Conservation (phyloP, 2,113 vertebrate genomes). For the Nyctibius bracteatus region DNA sequence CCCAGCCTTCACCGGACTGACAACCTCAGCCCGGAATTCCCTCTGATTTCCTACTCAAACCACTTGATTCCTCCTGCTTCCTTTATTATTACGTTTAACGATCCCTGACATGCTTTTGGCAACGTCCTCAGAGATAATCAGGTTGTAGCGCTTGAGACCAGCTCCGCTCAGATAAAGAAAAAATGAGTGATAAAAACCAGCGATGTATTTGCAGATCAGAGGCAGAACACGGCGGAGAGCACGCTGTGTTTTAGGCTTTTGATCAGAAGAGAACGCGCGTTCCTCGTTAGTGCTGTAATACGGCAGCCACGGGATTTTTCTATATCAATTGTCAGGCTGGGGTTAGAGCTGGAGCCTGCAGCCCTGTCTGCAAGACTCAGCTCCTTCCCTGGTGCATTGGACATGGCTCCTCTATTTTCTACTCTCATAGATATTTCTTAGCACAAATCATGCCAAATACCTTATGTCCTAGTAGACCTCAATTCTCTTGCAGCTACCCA, state of each 20-base stretch:
- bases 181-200: conserved; percentile 43
- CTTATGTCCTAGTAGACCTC: background rate
- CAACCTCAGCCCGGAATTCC: conserved; percentile 21
- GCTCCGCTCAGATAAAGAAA: background rate
- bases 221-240: background rate
- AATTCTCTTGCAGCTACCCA: background rate
- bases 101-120: conserved; percentile 48
- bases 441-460: background rate
- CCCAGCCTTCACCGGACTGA: background rate
- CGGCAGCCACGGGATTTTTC: background rate
- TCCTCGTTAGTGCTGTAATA: conserved; percentile 20
- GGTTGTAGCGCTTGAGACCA: conserved; percentile 35
- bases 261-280: background rate
- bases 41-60: conserved; percentile 35
- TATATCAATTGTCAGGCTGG: background rate
- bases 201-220: conserved; percentile 28
- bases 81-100: background rate
- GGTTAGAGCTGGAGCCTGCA: conserved; percentile 22
- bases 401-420: background rate
- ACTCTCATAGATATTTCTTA: background rate
- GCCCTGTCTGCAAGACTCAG: background rate
- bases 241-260: background rate
- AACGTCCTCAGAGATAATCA: background rate
- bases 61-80: conserved; percentile 28
- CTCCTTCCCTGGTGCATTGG: background rate